Base-by-base conservation (phyloP, 2,888 invertebrate species). In the Mythimna ferrago region DNA sequence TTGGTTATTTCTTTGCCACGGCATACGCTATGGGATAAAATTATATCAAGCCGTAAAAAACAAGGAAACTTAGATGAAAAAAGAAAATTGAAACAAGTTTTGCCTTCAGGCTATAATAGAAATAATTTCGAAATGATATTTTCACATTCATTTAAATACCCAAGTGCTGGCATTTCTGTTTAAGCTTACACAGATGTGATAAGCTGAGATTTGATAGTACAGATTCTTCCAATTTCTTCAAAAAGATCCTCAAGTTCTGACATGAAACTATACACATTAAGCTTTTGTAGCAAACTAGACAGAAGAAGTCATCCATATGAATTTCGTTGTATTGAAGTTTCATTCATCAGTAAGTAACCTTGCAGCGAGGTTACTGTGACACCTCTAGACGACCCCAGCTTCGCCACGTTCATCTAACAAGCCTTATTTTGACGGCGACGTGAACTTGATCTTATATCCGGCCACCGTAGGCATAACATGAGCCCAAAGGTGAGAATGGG, bases 391-490 rank as follows among this genome's bases (percentile, higher is more conserved):
- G 88, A 84, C 85, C 85, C 84, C 75, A 74, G 54, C 38, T 75
- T 61, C 51, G 48, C 54, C 75, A 73, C 67, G 71, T 74, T 67
- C 60, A 78, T 83, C 73, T 81, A 78, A 66, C 79, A 73, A 79
- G 69, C 68, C 62, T 76, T 88, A 88, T 89, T 89, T 88, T 88
- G 88, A 86, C 88, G 87, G 82, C 82, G 76, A 78, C n/a, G 77
- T 76, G 74, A 85, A 83, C 75, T 73, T 74, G 81, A 82, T 78
- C 81, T 81, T 80, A 77, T 73, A 78, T 81, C 82, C 87, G 84
- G 76, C 66, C 69, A 63, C 76, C 68, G 77, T 84, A 83, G 79
- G 78, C 82, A 83, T 76, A 86, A 87, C 82, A 85, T 71, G 64
- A 70, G 44, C 60, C 57, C 57, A 48, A 68, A 65, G 26, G 54